phyloP scores from a whole-genome alignment of 2,888 invertebrate genomes.

The Ichneumoninae sp. region DNA sequence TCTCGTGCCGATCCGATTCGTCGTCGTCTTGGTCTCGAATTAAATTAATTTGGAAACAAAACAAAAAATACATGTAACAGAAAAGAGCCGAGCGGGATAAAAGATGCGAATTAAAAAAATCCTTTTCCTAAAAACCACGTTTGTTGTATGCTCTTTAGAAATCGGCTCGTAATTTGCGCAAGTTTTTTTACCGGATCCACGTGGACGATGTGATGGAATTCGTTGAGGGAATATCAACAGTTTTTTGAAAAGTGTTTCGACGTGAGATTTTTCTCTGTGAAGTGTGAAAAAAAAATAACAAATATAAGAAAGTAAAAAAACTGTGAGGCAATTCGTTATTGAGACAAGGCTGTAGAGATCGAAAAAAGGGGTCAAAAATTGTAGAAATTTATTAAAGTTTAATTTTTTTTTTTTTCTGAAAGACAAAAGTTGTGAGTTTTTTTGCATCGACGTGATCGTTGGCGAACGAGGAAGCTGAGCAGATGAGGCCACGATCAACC shows the following conservation, averaged over 20 bases:
- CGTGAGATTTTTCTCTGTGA: conserved; percentile 61
- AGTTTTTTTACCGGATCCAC: conserved; percentile 20
- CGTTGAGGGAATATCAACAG: conserved; percentile 52
- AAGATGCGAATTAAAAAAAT: conserved; percentile 8
- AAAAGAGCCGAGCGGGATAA: not conserved
- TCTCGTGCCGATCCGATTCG: conserved; percentile 40
- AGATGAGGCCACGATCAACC: conserved; percentile 82
- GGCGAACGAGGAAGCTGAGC: conserved; percentile 71
- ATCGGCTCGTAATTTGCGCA: not conserved
- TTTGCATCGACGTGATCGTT: conserved; percentile 35
- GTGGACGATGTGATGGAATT: conserved; percentile 61
- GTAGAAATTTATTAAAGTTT: not conserved
- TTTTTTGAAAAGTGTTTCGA: conserved; percentile 57
- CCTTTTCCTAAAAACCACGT: not conserved
- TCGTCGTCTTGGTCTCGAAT: conserved; percentile 23
- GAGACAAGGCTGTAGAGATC: conserved; percentile 45
- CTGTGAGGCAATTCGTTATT: not conserved
- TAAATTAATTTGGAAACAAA: not conserved
- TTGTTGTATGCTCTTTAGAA: not conserved
- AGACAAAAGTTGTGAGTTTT: conserved; percentile 52
- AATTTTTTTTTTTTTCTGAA: not conserved
- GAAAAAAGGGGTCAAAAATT: not conserved
- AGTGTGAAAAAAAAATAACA: conserved; percentile 36
- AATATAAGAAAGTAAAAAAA: not conserved
- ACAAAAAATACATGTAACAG: not conserved